Percentiles rank a stretch among this genome's conserved stretches.
Evolutionary conservation across 2,888 invertebrate species (phyloP).

Genomic region (Baccha elongata): DNA sequence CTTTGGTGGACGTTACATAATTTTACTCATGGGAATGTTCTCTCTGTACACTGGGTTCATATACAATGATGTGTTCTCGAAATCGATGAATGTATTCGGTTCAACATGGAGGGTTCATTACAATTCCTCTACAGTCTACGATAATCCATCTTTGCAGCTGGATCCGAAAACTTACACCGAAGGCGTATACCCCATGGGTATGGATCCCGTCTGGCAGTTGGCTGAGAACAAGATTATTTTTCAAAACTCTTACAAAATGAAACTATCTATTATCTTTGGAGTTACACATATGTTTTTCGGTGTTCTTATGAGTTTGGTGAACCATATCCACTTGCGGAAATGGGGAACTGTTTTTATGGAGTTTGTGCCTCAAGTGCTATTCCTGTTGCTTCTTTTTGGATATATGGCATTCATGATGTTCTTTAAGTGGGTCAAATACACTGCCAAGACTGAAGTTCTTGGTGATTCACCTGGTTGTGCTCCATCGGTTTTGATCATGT

Average conservation of each 20-base stretch:
- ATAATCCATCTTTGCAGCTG: conserved; percentile 84
- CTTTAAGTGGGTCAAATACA: conserved; percentile 93
- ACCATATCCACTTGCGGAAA: conserved; percentile 89
- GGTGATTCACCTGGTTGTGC: conserved; percentile 84
- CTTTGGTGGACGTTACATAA: conserved; percentile 98
- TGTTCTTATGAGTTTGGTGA: conserved; percentile 91
- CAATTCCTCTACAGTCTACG: conserved; percentile 82
- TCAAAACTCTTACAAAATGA: conserved; percentile 98
- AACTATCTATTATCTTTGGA: conserved; percentile 96
- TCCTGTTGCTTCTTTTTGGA: conserved; percentile 93
- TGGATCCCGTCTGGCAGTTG: conserved; percentile 91
- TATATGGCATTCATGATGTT: conserved; percentile 97
- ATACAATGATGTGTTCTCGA: conserved; percentile 98
- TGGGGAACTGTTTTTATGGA: conserved; percentile 89
- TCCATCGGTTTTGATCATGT: conserved; percentile 89
- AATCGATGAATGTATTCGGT: conserved; percentile 96
- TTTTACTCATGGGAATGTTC: conserved; percentile 97
- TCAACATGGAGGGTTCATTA: conserved; percentile 90
- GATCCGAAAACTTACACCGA: conserved; percentile 84
- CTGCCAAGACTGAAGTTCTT: conserved; percentile 81
- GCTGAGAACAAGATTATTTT: conserved; percentile 97
- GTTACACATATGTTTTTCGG: conserved; percentile 98
- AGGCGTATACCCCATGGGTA: conserved; percentile 89
- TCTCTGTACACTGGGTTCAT: conserved; percentile 99
- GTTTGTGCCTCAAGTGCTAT: conserved; percentile 95